Percentiles rank a stretch among this genome's conserved stretches.
These are phyloP conservation scores for Apodemia hepburni DNA, from an alignment of 2,888 invertebrate species.

Conservation along the genomic window DNA sequence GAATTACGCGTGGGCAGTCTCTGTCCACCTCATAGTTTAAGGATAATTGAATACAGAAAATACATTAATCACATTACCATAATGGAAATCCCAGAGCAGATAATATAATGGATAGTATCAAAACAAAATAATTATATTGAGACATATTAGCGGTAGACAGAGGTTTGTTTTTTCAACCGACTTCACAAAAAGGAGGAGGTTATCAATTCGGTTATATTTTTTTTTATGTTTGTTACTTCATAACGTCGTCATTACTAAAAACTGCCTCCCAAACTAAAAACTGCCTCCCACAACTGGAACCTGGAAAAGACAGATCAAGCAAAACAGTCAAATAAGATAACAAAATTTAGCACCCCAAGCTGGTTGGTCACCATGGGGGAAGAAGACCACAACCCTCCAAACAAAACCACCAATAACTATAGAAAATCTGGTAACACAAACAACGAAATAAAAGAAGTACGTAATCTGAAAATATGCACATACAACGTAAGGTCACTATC, in stretches of 20 bases:
- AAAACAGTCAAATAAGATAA: too few species aligned
- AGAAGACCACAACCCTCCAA: conserved; percentile 10
- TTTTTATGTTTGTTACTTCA: too few species aligned
- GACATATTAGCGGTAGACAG: background rate
- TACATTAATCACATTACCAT: background rate
- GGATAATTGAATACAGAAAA: conserved; percentile 5
- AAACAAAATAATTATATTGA: conserved; percentile 3
- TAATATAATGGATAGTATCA: background rate
- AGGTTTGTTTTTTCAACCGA: conserved; percentile 12
- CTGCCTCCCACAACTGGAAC: conserved; percentile 10
- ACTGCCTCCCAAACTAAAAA: conserved; percentile 19
- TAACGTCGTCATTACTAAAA: too few species aligned
- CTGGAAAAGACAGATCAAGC: too few species aligned
- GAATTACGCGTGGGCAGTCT: background rate
- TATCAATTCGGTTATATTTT: too few species aligned
- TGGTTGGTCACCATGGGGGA: background rate
- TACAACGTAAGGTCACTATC: conserved; percentile 19
- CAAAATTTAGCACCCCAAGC: conserved; percentile 18
- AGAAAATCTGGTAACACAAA: too few species aligned
- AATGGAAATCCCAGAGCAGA: conserved; percentile 11
- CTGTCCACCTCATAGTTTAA: background rate
- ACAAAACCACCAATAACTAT: background rate
- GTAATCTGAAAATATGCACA: conserved; percentile 20
- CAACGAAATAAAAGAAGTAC: too few species aligned
- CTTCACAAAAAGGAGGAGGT: too few species aligned